Conservation (phyloP, 1,140 invertebrate species). For the Acromyrmex charruanus region DNA sequence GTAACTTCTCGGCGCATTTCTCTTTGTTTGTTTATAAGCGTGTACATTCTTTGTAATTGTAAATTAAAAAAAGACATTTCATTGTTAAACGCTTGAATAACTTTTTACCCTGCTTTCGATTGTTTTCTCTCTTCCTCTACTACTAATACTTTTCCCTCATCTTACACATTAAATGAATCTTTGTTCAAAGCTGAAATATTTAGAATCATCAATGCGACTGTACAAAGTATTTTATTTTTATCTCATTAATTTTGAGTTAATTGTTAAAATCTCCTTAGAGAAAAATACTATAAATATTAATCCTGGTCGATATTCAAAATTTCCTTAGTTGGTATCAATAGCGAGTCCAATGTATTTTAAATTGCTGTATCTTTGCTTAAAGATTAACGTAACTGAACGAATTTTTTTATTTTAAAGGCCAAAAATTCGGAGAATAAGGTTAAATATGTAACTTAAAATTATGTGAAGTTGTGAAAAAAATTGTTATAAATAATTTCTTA, state of each 20-base stretch:
- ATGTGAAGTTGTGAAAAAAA: too few relatives aligned
- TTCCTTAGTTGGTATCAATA: too few relatives aligned
- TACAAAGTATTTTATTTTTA: background rate
- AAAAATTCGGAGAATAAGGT: too few relatives aligned
- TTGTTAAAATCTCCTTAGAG: too few relatives aligned
- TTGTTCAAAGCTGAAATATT: background rate
- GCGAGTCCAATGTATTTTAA: too few relatives aligned
- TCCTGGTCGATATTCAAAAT: too few relatives aligned
- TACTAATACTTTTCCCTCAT: background rate
- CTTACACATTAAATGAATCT: background rate
- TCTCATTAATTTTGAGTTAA: background rate
- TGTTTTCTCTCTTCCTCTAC: background rate
- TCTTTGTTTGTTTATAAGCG: conserved; percentile 76
- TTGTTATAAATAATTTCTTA: too few relatives aligned
- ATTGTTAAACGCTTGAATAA: conserved; percentile 71
- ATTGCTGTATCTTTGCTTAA: too few relatives aligned
- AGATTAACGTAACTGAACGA: too few relatives aligned
- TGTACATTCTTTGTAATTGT: conserved; percentile 80
- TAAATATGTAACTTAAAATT: too few relatives aligned
- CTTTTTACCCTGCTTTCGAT: conserved; percentile 11
- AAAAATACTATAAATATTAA: too few relatives aligned
- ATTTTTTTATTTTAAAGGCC: too few relatives aligned
- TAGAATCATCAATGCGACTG: background rate
- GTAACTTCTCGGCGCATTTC: conserved; percentile 71
- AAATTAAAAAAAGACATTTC: conserved; percentile 77